Percentiles rank a stretch among this genome's conserved stretches.
Conservation (phyloP, 2,797 vertebrate genomes). For the Acipenser transmontanus region DNA sequence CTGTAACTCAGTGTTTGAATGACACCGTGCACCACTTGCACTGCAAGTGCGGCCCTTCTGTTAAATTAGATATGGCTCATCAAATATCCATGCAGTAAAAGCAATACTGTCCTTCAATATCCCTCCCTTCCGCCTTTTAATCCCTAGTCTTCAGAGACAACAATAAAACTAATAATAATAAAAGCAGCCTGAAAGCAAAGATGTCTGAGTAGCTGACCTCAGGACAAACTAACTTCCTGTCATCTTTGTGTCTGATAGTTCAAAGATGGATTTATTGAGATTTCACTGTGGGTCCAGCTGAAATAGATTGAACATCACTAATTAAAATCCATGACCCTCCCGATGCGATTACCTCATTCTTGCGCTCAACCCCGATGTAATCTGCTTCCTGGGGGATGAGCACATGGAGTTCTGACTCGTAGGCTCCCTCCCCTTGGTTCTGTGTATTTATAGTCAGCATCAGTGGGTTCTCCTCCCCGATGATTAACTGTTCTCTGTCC, state of each 20-base stretch:
- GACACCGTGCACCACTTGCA: too few relatives aligned
- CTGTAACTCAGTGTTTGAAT: too few relatives aligned
- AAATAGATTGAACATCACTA: neutral
- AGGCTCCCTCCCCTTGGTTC: constrained; percentile 79
- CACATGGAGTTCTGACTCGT: constrained; percentile 84
- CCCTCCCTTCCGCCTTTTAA: too few relatives aligned
- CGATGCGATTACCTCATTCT: constrained; percentile 67
- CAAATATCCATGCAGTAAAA: too few relatives aligned
- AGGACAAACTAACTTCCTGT: neutral
- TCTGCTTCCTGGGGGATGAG: constrained; percentile 84
- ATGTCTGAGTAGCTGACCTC: too few relatives aligned
- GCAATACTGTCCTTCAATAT: too few relatives aligned
- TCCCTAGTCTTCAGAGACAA: too few relatives aligned
- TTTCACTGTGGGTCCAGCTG: too few relatives aligned
- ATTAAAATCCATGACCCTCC: neutral
- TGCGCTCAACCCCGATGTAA: constrained; percentile 85
- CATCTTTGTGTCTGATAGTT: constrained; percentile 5
- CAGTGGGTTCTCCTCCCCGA: constrained; percentile 75
- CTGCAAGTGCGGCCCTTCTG: too few relatives aligned
- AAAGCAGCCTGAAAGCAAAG: too few relatives aligned
- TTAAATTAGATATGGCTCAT: too few relatives aligned
- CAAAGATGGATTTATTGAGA: neutral
- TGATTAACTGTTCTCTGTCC: constrained; percentile 62
- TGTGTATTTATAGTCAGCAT: constrained; percentile 62
- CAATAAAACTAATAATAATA: too few relatives aligned